A percentile compares a stretch with the other conserved stretches of the same genome.
Conservation (phyloP, 2,797 vertebrate genomes). For the Xenops minutus region DNA sequence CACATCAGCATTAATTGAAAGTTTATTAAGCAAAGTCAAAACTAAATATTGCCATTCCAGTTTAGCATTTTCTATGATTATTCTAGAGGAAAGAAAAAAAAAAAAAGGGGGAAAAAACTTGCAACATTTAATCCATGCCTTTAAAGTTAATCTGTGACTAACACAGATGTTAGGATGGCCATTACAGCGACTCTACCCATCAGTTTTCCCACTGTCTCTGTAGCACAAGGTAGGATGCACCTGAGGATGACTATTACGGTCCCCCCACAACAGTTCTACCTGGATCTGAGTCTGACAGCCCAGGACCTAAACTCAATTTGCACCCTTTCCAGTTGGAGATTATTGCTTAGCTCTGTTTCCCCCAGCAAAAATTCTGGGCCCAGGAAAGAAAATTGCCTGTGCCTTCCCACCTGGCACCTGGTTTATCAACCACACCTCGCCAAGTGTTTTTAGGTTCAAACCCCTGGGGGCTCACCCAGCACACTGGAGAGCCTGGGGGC, state of each 20-base stretch:
- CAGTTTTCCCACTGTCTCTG: fast-evolving
- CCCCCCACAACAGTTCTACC: not conserved
- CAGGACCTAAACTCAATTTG: not conserved
- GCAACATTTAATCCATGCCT: not conserved
- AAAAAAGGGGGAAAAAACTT: not conserved
- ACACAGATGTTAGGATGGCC: not conserved
- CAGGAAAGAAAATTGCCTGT: not conserved
- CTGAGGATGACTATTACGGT: fast-evolving
- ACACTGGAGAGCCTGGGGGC: fast-evolving
- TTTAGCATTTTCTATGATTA: not conserved
- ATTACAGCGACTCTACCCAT: not conserved
- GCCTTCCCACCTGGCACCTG: not conserved
- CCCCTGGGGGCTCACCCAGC: fast-evolving
- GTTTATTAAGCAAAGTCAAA: not conserved
- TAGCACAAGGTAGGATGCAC: not conserved
- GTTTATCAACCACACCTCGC: not conserved
- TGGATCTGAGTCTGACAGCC: not conserved
- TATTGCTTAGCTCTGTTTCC: not conserved
- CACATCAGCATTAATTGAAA: not conserved
- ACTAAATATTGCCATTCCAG: not conserved
- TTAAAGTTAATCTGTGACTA: not conserved
- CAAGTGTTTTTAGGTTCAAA: not conserved
- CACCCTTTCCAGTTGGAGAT: not conserved
- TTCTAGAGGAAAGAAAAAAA: not conserved
- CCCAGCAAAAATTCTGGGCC: not conserved